A percentile compares a stretch with the other conserved stretches of the same genome.
These are phyloP conservation scores for Orthosia gothica DNA, from an alignment of 2,888 invertebrate species.

Conservation along the genomic window DNA sequence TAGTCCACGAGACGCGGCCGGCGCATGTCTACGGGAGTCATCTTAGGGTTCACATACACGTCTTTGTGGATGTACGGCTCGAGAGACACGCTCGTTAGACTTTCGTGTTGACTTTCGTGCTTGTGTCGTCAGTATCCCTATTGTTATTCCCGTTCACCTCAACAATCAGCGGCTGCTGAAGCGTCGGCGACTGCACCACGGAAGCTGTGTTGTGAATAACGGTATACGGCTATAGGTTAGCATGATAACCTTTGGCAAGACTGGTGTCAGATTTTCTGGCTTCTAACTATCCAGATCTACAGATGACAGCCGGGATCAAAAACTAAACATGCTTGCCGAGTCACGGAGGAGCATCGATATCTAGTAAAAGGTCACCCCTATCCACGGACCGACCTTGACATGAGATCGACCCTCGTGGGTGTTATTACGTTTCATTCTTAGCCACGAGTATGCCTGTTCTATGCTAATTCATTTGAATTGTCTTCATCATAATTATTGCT, in stretches of 20 bases:
- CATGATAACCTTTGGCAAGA: too few species aligned
- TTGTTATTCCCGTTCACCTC: conserved; percentile 85
- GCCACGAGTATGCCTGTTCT: too few species aligned
- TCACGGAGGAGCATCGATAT: too few species aligned
- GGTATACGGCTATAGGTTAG: conserved; percentile 49
- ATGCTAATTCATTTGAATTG: neutral
- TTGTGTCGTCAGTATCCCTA: conserved; percentile 74
- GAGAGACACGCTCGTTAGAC: conserved; percentile 77
- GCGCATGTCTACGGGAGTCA: conserved; percentile 88
- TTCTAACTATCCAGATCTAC: too few species aligned
- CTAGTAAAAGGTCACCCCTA: too few species aligned
- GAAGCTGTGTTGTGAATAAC: conserved; percentile 79
- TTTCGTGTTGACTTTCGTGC: conserved; percentile 81
- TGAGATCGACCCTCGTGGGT: too few species aligned
- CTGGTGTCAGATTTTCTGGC: too few species aligned
- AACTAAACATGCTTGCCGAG: too few species aligned
- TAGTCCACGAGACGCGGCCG: too few species aligned
- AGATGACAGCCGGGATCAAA: too few species aligned
- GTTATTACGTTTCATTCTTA: too few species aligned
- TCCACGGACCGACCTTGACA: too few species aligned
- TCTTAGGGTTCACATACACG: conserved; percentile 90
- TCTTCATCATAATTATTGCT: neutral
- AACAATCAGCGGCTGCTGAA: conserved; percentile 85
- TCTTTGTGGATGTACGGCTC: conserved; percentile 90
- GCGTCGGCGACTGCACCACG: conserved; percentile 83